A percentile compares a stretch with the other conserved stretches of the same genome.
Evolutionary conservation across 2,888 invertebrate species (phyloP).

Genomic region (Ecdyonurus torrentis): DNA sequence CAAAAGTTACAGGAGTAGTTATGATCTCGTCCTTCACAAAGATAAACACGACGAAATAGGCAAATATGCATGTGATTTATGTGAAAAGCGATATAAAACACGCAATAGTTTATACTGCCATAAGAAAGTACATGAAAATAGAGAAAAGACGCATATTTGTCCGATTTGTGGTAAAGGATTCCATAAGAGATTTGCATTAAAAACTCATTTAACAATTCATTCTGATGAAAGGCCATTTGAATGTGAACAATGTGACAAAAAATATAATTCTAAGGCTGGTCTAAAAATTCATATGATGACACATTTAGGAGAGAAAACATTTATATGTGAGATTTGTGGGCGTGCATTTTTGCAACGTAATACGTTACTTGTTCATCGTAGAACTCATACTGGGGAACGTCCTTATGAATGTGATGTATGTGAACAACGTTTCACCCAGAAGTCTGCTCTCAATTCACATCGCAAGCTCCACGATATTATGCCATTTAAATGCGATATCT

Average conservation of each 20-base stretch:
- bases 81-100: neutral
- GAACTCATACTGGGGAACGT: neutral
- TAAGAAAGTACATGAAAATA: neutral
- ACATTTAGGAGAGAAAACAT: neutral
- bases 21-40: neutral
- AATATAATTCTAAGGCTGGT: neutral
- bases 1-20: neutral
- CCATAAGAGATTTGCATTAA: neutral
- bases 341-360: neutral
- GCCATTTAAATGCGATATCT: constrained; percentile 1
- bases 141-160: neutral
- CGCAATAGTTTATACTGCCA: neutral
- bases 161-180: neutral
- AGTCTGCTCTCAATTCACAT: neutral
- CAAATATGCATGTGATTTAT: neutral
- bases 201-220: neutral
- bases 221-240: neutral
- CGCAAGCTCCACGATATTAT: neutral
- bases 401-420: neutral
- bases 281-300: neutral
- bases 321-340: neutral
- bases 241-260: neutral
- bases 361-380: neutral
- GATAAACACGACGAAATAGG: neutral
- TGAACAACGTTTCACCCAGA: neutral